Conservation (phyloP, 2,797 vertebrate genomes). For the Notoglanidium macrostoma region DNA sequence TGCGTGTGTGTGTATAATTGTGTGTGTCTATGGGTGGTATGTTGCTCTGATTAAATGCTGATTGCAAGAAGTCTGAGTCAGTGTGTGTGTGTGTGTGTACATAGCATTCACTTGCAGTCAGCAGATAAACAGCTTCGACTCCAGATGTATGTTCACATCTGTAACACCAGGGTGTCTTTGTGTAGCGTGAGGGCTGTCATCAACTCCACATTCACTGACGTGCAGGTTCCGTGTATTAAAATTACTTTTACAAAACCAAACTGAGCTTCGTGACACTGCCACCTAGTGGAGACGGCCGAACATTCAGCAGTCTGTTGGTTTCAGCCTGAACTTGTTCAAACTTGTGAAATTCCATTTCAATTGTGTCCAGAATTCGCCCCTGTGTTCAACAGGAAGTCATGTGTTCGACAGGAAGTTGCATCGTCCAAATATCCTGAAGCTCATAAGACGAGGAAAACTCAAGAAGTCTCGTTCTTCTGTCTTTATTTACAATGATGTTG, state of each 20-base stretch:
- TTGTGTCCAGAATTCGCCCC: not conserved
- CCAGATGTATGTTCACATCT: slow-evolving; percentile 32
- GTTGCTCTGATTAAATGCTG: slow-evolving; percentile 59
- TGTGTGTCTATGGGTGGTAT: slow-evolving; percentile 47
- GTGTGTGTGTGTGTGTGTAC: slow-evolving; percentile 27
- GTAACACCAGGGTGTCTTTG: slow-evolving; percentile 24
- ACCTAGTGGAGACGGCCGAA: slow-evolving; percentile 40
- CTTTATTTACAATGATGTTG: not conserved
- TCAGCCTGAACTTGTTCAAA: not conserved
- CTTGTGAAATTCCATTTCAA: not conserved
- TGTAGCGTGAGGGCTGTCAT: not conserved
- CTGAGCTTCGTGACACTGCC: slow-evolving; percentile 45
- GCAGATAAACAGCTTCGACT: slow-evolving; percentile 15
- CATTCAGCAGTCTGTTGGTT: not conserved
- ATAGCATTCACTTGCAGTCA: not conserved
- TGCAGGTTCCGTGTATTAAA: slow-evolving; percentile 3
- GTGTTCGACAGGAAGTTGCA: not conserved
- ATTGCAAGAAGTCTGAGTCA: slow-evolving; percentile 48
- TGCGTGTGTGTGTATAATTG: slow-evolving; percentile 43
- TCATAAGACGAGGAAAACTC: not conserved
- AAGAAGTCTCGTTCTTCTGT: not conserved
- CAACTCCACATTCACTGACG: not conserved
- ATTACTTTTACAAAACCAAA: not conserved
- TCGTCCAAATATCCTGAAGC: not conserved
- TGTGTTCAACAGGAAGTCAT: not conserved